Conservation (phyloP, 37 sponge, comb jelly and placozoan species). For the Chondrosia reniformis region DNA sequence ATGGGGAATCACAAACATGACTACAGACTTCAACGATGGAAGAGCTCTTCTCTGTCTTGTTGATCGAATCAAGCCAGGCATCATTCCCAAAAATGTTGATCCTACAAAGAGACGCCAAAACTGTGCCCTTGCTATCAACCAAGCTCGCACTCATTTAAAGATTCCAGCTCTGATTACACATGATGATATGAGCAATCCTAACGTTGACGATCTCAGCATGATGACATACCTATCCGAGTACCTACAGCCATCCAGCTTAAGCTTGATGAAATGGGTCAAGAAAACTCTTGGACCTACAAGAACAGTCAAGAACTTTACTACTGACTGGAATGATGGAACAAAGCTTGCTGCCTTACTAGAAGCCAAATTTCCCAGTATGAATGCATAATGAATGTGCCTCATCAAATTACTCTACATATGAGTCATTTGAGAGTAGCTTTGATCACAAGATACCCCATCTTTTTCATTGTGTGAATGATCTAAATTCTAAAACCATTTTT, state of each 20-base stretch:
- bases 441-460: too few relatives aligned
- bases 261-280: slow-evolving; percentile 60
- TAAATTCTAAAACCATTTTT: too few relatives aligned
- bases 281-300: slow-evolving; percentile 46
- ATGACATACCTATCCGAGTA: slow-evolving; percentile 86
- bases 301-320: slow-evolving; percentile 53
- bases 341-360: slow-evolving; percentile 58
- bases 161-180: slow-evolving; percentile 57
- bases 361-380: slow-evolving; percentile 36
- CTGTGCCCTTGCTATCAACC: slow-evolving; percentile 59
- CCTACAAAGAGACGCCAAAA: slow-evolving; percentile 57
- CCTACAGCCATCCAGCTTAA: slow-evolving; percentile 36
- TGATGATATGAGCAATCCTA: slow-evolving; percentile 40
- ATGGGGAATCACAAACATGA: slow-evolving; percentile 61
- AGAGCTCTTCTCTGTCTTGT: slow-evolving; percentile 55
- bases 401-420: too few relatives aligned
- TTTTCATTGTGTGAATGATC: too few relatives aligned
- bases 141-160: slow-evolving; percentile 61
- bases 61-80: slow-evolving; percentile 64
- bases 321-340: slow-evolving; percentile 70
- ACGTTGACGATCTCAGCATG: slow-evolving; percentile 75
- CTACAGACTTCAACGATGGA: slow-evolving; percentile 68
- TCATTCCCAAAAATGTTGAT: slow-evolving; percentile 46
- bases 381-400: too few relatives aligned
- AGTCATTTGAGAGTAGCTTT: too few relatives aligned